These are phyloP conservation scores for Mallateleia sp. DNA, from an alignment of 2,888 invertebrate genomes.

Conservation along the genomic window DNA sequence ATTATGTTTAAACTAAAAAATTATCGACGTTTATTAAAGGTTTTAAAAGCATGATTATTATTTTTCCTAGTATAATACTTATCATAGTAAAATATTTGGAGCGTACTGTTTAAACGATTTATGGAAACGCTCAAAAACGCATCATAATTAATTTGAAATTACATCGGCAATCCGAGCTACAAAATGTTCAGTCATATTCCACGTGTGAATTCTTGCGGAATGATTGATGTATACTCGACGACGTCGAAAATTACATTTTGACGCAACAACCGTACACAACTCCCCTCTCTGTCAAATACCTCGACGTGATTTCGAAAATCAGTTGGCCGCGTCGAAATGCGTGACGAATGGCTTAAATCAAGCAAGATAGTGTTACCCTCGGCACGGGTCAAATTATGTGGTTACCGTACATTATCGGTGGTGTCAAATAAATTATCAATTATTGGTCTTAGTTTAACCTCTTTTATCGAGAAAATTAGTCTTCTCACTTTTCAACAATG, in stretches of 20 bases:
- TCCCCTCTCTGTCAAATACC: conserved; percentile 75
- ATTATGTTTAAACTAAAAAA: too few species aligned
- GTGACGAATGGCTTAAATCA: conserved; percentile 75
- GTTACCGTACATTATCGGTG: conserved; percentile 59
- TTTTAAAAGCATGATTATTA: too few species aligned
- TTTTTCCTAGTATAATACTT: too few species aligned
- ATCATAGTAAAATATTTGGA: conserved; percentile 23
- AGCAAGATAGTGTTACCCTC: conserved; percentile 73
- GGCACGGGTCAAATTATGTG: conserved; percentile 68
- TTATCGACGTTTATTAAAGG: too few species aligned
- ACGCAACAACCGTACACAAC: conserved; percentile 69
- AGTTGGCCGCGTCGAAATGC: conserved; percentile 76
- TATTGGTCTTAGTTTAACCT: conserved; percentile 47
- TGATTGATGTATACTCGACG: conserved; percentile 77
- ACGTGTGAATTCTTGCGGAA: conserved; percentile 74
- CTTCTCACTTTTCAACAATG: conserved; percentile 1
- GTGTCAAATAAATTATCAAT: conserved; percentile 72
- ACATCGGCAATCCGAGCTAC: conserved; percentile 45
- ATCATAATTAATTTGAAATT: conserved; percentile 67
- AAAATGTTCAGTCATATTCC: conserved; percentile 71
- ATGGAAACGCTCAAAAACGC: conserved; percentile 44
- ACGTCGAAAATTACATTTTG: conserved; percentile 77
- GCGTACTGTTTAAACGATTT: conserved; percentile 33
- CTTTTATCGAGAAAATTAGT: conserved; percentile 13
- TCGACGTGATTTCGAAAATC: conserved; percentile 76